These are phyloP conservation scores for Sula dactylatra DNA, from an alignment of 2,113 vertebrate species.

Conservation along the genomic window DNA sequence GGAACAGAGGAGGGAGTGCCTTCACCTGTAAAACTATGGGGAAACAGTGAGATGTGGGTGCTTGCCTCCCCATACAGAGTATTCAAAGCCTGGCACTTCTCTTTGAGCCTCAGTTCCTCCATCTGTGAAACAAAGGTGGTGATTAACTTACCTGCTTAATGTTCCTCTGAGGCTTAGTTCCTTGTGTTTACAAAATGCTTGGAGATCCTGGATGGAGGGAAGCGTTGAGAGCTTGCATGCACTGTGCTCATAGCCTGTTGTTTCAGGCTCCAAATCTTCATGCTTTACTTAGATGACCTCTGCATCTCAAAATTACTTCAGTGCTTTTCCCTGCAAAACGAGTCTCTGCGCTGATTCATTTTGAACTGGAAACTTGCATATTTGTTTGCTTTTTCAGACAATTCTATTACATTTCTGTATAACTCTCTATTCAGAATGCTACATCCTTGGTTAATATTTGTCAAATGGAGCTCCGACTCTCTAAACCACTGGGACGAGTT, in stretches of 20 bases:
- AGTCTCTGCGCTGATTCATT: neutral
- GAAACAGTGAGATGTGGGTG: neutral
- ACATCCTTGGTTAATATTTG: constrained; percentile 73
- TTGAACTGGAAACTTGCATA: constrained; percentile 3
- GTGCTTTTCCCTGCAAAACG: neutral
- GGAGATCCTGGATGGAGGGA: neutral
- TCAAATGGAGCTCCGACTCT: constrained; percentile 65
- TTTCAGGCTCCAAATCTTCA: neutral
- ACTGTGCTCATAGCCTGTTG: neutral
- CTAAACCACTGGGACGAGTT: constrained; percentile 71
- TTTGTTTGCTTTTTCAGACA: constrained; percentile 32
- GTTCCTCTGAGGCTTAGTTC: neutral
- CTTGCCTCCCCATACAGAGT: neutral
- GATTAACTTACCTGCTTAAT: neutral
- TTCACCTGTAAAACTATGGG: neutral
- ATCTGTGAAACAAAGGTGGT: neutral
- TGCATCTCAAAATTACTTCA: neutral
- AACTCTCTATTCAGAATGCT: constrained; percentile 25
- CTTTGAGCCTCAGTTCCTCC: neutral
- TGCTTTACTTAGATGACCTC: neutral
- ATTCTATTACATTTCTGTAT: neutral
- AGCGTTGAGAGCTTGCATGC: fast-evolving
- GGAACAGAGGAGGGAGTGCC: neutral
- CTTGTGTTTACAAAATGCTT: neutral
- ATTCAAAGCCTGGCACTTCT: fast-evolving